Evolutionary conservation across 64 coral and sea anemone genomes (phyloP), one percentile per base, ranked within the genome.

Genomic region (Orbicella faveolata): DNA sequence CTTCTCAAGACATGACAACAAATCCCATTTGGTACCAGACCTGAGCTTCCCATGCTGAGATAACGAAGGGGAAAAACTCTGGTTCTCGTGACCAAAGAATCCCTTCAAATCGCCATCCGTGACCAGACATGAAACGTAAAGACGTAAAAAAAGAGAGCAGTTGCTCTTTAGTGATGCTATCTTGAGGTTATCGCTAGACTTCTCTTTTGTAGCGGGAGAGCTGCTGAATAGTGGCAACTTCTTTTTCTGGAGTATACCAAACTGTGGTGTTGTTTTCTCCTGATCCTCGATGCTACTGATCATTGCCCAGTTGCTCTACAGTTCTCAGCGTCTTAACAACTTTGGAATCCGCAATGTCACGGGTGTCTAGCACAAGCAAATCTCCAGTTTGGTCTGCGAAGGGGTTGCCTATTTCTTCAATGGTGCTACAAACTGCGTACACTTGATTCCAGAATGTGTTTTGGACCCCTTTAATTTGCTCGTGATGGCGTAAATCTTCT

Each of bases 401-500:
- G 14, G 86, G 92, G n/a, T 93, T 93, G 4, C 77, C 77, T 51
- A 88, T 74, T 80, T 93, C 91, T 75, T 87, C 75, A 54, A 74
- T 81, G 19, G 34, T 48, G 36, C n/a, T 82, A 17, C 53, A 63
- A 1, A 88, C 18, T 11, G 64, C 13, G 48, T 81, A 34, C 14
- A 93, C 91, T 26, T 89, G 81, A 36, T 73, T 89, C 16, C 35
- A 13, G 69, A 93, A 93, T 4, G 41, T 25, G 23, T 19, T 14
- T 77, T 93, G 84, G 33, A 74, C 59, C 3, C 69, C 68, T 34
- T 20, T 16, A 6, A 26, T 26, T 33, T 81, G 30, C 35, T 93
- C 77, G 36, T 89, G 86, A 55, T 91, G 89, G 4, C 62, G n/a
- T 57, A 57, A 10, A 57, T 57, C 54, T 57, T 14, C 54, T 57